Conservation (phyloP, 2,797 vertebrate species). For the Catamblyrhynchus diadema region DNA sequence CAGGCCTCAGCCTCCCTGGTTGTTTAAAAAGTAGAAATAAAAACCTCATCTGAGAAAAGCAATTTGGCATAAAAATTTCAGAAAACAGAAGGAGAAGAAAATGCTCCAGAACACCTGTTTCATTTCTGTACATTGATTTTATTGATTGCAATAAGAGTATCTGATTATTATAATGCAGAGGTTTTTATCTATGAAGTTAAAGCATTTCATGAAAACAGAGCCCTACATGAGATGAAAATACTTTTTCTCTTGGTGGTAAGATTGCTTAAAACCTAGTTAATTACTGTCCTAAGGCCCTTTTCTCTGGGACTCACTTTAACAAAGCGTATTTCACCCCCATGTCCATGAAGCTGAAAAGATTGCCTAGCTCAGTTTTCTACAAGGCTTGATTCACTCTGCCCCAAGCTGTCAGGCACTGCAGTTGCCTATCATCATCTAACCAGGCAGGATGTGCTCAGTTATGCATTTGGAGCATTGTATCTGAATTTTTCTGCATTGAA, state of each 20-base stretch:
- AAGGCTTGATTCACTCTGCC: not conserved
- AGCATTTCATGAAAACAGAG: not conserved
- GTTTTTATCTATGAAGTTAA: not conserved
- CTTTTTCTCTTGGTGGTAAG: not conserved
- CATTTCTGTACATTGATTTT: not conserved
- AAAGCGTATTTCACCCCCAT: not conserved
- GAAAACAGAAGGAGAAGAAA: not conserved
- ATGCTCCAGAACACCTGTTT: not conserved
- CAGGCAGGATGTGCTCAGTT: not conserved
- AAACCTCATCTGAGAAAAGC: not conserved
- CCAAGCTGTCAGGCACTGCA: not conserved
- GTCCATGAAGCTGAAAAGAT: not conserved
- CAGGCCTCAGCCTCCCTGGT: not conserved
- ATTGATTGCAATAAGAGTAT: not conserved
- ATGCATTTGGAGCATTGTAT: not conserved
- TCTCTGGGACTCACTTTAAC: not conserved
- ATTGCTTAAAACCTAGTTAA: not conserved
- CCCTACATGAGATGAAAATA: not conserved
- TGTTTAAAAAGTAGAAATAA: not conserved
- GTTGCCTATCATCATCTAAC: not conserved
- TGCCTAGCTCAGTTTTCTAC: not conserved
- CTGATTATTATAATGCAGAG: not conserved
- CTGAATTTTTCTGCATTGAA: constrained; percentile 1
- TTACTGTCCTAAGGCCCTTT: not conserved
- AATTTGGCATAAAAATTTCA: not conserved